Conservation (phyloP, 2,888 invertebrate genomes). For the Drosophila nigricruria region DNA sequence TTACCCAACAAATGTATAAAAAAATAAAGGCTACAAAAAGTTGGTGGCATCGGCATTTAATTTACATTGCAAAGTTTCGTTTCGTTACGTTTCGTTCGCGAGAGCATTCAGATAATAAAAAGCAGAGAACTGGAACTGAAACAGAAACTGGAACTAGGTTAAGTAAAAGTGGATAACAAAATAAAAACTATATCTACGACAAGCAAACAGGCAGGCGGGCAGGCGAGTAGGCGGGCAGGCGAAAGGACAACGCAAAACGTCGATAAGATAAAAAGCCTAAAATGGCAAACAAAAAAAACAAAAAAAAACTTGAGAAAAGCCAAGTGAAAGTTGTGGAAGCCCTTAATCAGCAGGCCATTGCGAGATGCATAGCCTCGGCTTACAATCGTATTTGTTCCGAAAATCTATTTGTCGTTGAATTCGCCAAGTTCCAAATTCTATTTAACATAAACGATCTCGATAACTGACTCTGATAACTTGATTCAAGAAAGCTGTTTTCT, state of each 20-base stretch:
- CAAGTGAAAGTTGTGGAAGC: constrained; percentile 46
- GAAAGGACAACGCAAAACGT: constrained; percentile 41
- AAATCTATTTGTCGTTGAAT: background rate
- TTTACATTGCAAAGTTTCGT: constrained; percentile 77
- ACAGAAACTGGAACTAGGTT: constrained; percentile 60
- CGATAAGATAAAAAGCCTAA: constrained; percentile 57
- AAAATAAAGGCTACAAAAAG: constrained; percentile 56
- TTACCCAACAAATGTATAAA: constrained; percentile 23
- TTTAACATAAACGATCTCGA: background rate
- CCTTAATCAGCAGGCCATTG: constrained; percentile 49
- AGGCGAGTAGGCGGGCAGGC: background rate
- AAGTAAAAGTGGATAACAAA: constrained; percentile 55
- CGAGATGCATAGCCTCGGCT: constrained; percentile 3
- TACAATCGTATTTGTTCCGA: constrained; percentile 1
- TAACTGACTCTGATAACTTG: background rate
- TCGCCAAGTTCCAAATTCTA: background rate
- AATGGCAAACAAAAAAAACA: constrained; percentile 3
- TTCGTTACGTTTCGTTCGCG: constrained; percentile 42
- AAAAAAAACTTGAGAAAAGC: constrained; percentile 6
- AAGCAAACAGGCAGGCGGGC: constrained; percentile 21
- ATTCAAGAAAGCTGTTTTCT: background rate
- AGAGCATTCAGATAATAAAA: constrained; percentile 71
- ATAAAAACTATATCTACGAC: constrained; percentile 34
- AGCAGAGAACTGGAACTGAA: constrained; percentile 45
- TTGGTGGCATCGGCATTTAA: constrained; percentile 74